Conservation (phyloP, 2,888 invertebrate species). For the Diachrysia chrysitis region DNA sequence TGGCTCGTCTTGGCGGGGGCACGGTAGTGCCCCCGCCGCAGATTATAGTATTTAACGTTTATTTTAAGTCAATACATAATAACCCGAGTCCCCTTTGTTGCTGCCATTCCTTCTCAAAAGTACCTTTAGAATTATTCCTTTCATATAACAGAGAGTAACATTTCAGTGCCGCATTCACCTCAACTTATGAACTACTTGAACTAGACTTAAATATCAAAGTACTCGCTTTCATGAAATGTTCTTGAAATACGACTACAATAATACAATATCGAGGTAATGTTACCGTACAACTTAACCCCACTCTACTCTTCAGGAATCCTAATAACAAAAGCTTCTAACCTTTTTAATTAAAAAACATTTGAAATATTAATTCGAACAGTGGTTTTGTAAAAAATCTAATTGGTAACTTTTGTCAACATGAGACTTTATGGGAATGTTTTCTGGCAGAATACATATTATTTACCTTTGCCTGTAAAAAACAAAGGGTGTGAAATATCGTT, state of each 20-base stretch:
- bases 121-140: not conserved
- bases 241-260: conserved; percentile 14
- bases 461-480: not conserved
- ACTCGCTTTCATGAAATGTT: conserved; percentile 18
- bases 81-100: not conserved
- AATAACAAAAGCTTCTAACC: conserved; percentile 9
- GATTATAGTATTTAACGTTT: no score
- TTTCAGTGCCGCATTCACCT: conserved; percentile 27
- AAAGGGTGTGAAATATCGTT: not conserved
- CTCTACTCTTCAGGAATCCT: conserved; percentile 13
- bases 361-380: not conserved
- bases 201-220: conserved; percentile 15
- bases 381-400: conserved; percentile 1
- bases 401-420: not conserved
- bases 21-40: no score
- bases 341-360: conserved; percentile 17
- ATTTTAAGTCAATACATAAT: no score
- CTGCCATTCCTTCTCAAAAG: not conserved
- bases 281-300: conserved; percentile 22
- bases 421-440: not conserved
- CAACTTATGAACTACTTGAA: not conserved
- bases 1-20: no score
- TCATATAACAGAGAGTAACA: conserved; percentile 16
- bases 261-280: conserved; percentile 33
- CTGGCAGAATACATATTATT: not conserved